Evolutionary conservation across 1,140 invertebrate species (phyloP).

Genomic region (Aricia agestis): DNA sequence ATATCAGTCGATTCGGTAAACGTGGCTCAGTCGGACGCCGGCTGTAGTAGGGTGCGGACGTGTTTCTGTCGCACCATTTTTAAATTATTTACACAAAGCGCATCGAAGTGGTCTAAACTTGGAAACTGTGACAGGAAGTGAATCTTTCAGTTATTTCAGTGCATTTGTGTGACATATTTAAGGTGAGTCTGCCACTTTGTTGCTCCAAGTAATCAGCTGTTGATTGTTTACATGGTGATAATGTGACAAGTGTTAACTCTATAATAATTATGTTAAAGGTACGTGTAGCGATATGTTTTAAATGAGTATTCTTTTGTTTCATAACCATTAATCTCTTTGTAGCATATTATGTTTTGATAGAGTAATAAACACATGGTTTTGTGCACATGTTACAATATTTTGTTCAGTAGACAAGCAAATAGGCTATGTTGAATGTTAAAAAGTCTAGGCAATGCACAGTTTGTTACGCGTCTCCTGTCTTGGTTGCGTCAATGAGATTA

Average conservation of each 20-base stretch:
- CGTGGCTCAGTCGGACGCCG: not conserved
- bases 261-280: not conserved
- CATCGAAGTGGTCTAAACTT: constrained; percentile 8
- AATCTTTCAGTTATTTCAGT: not conserved
- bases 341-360: not conserved
- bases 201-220: not conserved
- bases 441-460: no score
- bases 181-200: not conserved
- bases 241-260: not conserved
- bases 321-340: not conserved
- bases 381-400: not conserved
- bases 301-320: not conserved
- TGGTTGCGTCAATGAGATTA: no score
- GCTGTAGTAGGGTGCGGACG: not conserved
- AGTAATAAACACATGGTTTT: not conserved
- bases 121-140: constrained; percentile 5
- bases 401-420: no score
- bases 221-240: not conserved
- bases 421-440: no score
- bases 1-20: not conserved
- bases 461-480: no score
- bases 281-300: not conserved
- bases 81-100: constrained; percentile 11
- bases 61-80: not conserved
- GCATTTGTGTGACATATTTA: not conserved